A percentile compares a stretch with the other conserved stretches of the same genome.
Conservation (phyloP, 2,113 vertebrate genomes). For the Cinclus mexicanus region DNA sequence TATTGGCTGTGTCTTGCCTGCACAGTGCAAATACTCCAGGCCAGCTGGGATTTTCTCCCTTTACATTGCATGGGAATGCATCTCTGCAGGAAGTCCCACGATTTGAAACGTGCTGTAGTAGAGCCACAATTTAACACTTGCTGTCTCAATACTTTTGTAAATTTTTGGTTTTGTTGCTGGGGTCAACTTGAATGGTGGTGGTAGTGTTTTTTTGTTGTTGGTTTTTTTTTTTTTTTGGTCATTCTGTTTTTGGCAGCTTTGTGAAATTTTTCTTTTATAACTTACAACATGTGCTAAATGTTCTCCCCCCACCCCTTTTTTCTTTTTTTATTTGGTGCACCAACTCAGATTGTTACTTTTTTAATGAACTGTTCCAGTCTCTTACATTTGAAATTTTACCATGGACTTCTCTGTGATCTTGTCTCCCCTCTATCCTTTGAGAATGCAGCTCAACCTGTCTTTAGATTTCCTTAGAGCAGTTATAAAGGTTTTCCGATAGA, state of each 20-base stretch:
- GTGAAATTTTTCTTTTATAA: neutral
- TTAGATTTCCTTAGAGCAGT: neutral
- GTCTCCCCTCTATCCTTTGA: neutral
- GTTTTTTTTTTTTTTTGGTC: neutral
- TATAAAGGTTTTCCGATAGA: neutral
- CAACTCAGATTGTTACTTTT: neutral
- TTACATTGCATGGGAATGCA: neutral
- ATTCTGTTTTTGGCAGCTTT: neutral
- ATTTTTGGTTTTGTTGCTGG: neutral
- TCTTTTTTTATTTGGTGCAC: neutral
- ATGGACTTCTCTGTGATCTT: neutral
- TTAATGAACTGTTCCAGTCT: neutral
- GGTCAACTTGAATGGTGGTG: neutral
- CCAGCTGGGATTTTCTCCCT: neutral
- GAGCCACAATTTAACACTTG: fast-evolving
- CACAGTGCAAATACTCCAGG: fast-evolving
- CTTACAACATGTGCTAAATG: neutral
- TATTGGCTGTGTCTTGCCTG: neutral
- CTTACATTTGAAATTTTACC: neutral
- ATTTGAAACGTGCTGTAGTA: neutral
- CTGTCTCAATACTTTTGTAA: neutral
- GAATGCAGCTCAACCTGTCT: neutral
- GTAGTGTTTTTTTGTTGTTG: neutral
- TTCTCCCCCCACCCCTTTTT: neutral
- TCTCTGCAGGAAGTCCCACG: neutral